Conservation (phyloP, 92 coral and sea anemone species). For the Bergia sp. region DNA sequence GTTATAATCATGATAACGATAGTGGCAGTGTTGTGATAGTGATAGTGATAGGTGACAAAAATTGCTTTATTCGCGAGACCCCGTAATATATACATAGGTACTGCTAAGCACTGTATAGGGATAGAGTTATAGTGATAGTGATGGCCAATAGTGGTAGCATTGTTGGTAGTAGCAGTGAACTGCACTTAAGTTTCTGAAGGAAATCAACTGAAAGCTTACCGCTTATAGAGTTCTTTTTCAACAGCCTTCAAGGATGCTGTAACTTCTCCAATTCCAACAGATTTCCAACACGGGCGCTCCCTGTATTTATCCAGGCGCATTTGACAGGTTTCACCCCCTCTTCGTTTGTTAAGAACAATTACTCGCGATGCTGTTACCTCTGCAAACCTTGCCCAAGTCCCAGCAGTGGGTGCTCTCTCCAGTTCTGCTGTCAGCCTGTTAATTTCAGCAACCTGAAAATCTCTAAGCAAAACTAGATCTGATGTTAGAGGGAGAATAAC, state of each 20-base stretch:
- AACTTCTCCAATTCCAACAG: background rate
- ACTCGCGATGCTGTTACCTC: background rate
- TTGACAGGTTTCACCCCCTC: background rate
- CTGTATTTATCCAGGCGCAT: background rate
- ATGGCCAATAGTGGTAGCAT: too few species aligned
- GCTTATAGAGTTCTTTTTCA: too few species aligned
- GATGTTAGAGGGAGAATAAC: slow-evolving; percentile 47
- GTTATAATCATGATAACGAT: background rate
- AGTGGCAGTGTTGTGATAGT: background rate
- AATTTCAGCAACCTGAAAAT: slow-evolving; percentile 28
- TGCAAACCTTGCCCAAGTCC: slow-evolving; percentile 39
- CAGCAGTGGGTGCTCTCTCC: background rate
- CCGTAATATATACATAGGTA: too few species aligned
- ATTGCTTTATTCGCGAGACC: too few species aligned
- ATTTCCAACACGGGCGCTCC: background rate
- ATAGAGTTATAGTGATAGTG: background rate
- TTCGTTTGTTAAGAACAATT: too few species aligned
- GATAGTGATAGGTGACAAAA: background rate
- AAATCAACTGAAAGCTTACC: too few species aligned
- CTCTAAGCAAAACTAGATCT: slow-evolving; percentile 41
- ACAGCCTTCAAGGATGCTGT: background rate
- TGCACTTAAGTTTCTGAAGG: too few species aligned
- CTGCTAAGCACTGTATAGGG: too few species aligned
- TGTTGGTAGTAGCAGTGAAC: background rate
- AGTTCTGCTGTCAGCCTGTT: background rate